Evolutionary conservation across 2,797 vertebrate genomes (phyloP), one percentile per base, ranked within the genome.

Genomic region (Tokudaia muenninki): DNA sequence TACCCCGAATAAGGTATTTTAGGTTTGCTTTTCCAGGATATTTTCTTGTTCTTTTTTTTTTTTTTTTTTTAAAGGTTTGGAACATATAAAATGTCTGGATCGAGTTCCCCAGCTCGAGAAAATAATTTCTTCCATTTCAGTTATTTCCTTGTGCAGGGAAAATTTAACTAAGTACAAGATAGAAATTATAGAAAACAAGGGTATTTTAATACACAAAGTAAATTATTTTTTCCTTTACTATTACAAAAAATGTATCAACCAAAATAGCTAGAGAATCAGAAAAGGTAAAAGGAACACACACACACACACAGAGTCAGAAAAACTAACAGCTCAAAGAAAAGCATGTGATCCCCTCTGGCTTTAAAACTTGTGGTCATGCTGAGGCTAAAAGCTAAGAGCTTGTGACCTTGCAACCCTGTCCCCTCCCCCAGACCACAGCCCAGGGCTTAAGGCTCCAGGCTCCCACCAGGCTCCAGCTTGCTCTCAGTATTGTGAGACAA

Each of bases 401-500:
- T 98, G 98, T 99, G 99, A 99, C 99, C 99, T 99, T 92, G 98
- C 98, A 99, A 99, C 99, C 98, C 96, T 95, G 3, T 96, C 97
- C 98, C 97, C 95, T 97, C 97, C 98, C 98, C 98, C 97, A 97
- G 95, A 94, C 97, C 96, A 96, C 92, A 94, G 80, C 92, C 91
- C 87, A 86, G 92, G 93, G 97, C 90, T 98, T 97, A 97, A 97
- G 97, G 91, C 97, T 97, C 95, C 97, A 87, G 74, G 97, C 94
- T 97, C 97, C 96, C 96, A 97, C 96, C 97, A 93, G 97, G 96
- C 97, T 97, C 93, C 96, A 80, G 95, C 95, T 94, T 19, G 75
- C 96, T 97, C 96, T 87, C 94, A 87, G 95, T 90, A 97, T 97
- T 97, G 97, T 97, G 96, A 92, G 80, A 92, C 84, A 97, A 97